A percentile compares a stretch with the other conserved stretches of the same genome.
Conservation (phyloP, 2,888 invertebrate species). For the Nebria brevicollis region DNA sequence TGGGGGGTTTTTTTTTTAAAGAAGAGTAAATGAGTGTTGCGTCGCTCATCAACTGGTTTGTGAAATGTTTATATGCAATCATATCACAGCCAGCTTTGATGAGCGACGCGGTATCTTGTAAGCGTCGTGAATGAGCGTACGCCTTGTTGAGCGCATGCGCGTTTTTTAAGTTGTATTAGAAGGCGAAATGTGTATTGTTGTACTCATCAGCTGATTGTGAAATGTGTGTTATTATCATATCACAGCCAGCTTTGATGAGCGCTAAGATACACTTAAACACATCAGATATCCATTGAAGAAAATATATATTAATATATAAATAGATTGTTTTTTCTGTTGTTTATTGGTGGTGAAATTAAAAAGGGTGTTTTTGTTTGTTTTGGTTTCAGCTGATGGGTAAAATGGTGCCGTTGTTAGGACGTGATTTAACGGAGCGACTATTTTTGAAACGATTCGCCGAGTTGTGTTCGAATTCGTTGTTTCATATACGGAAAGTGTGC, state of each 20-base stretch:
- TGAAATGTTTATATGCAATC: slow-evolving; percentile 76
- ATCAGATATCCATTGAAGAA: not conserved
- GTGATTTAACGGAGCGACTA: slow-evolving; percentile 72
- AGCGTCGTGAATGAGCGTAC: slow-evolving; percentile 30
- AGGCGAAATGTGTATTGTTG: slow-evolving; percentile 59
- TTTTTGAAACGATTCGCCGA: slow-evolving; percentile 75
- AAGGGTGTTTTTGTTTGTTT: slow-evolving; percentile 45
- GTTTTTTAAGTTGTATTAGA: not conserved
- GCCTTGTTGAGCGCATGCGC: not conserved
- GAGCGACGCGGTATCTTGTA: slow-evolving; percentile 73
- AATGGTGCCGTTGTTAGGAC: slow-evolving; percentile 75
- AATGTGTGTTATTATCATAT: slow-evolving; percentile 80
- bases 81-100: slow-evolving; percentile 99
- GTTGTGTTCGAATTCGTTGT: slow-evolving; percentile 69
- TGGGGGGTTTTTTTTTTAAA: not conserved
- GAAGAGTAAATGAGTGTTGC: slow-evolving; percentile 55
- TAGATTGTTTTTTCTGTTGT: too few species aligned
- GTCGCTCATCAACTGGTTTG: slow-evolving; percentile 91
- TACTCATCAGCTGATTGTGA: slow-evolving; percentile 90
- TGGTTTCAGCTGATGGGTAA: slow-evolving; percentile 77
- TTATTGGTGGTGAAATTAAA: not conserved
- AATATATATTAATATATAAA: too few species aligned
- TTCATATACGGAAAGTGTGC: slow-evolving; percentile 76
- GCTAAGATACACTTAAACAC: slow-evolving; percentile 59
- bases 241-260: slow-evolving; percentile 99